Base-by-base conservation (phyloP, 2,888 invertebrate genomes). In the Leptinotarsa rubiginosa region DNA sequence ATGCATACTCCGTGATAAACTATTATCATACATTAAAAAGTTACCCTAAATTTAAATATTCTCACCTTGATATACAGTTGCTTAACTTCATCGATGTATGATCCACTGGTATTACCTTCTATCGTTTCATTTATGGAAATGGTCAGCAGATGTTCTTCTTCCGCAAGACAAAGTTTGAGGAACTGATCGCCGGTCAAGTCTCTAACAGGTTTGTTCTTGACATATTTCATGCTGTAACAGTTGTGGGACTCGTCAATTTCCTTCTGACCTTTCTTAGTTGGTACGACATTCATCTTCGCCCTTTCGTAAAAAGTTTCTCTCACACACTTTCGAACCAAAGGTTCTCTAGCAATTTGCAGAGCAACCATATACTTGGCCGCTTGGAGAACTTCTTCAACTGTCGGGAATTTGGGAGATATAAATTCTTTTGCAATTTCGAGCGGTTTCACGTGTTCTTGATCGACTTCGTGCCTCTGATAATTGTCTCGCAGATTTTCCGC, bases 401-500 rank as follows among this genome's bases (percentile, higher is more conserved):
- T 92, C 75, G 90, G 87, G 84, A 95, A 94, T 83, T 92, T 92
- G 87, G 88, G 86, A 82, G 91, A 91, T 31, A 93, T 89, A 84
- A 91, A 96, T 81, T 96, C 95, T 70, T 92, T 92, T 0, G 97
- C 97, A 20, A 96, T 90, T 79, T 96, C 95, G 0, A 91, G 84
- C 0, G 97, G 97, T 80, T 96, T 94, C n/a, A 93, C 91, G 0
- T 94, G 92, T 81, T 95, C 96, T 86, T 98, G 98, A 68, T 97
- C 97, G 1, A 98, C 96, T 85, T 98, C 98, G 86, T 97, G 96
- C 16, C 97, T 90, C 86, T 97, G 96, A 87, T 98, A 98, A 87
- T 97, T 97, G 85, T 98, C 98, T 1, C 97, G 92, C 10, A 99
- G 90, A 89, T 99, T 99, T 89, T 98, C 98, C 0, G 97, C 97